A percentile compares a stretch with the other conserved stretches of the same genome.
These are phyloP conservation scores for Drosophila pandora DNA, from an alignment of 1,140 invertebrate genomes.

Conservation along the genomic window DNA sequence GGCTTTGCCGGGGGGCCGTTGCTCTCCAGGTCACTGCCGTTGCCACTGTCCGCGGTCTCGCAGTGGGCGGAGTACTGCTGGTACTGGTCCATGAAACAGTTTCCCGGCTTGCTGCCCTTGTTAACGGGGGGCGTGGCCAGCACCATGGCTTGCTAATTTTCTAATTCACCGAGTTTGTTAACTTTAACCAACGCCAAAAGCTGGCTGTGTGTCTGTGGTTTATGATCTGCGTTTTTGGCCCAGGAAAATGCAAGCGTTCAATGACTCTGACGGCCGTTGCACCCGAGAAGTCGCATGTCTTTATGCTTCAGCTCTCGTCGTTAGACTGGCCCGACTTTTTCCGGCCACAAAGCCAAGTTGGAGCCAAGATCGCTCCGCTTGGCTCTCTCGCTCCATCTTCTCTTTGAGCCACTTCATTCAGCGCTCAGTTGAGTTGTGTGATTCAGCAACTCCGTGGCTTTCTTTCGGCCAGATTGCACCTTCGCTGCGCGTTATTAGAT, in stretches of 20 bases:
- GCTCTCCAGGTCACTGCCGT: conserved; percentile 91
- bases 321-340: conserved; percentile 72
- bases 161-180: conserved; percentile 2
- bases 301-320: conserved; percentile 78
- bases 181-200: background rate
- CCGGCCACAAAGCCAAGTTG: conserved; percentile 34
- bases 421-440: conserved; percentile 19
- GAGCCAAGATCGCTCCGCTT: conserved; percentile 25
- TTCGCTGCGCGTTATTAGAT: conserved; percentile 67
- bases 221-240: conserved; percentile 22
- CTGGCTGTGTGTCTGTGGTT: conserved; percentile 19
- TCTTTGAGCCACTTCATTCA: conserved; percentile 45
- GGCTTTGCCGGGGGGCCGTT: conserved; percentile 82
- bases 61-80: conserved; percentile 85
- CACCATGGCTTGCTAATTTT: conserved; percentile 47
- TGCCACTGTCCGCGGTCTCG: conserved; percentile 92
- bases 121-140: conserved; percentile 51
- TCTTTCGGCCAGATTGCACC: conserved; percentile 53
- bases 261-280: conserved; percentile 80
- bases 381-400: conserved; percentile 21
- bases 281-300: conserved; percentile 77
- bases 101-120: conserved; percentile 85
- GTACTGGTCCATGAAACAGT: conserved; percentile 84
- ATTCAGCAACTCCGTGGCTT: conserved; percentile 54
- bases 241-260: conserved; percentile 65